Base-by-base conservation (phyloP, 2,113 vertebrate genomes). In the Narcine bancroftii region DNA sequence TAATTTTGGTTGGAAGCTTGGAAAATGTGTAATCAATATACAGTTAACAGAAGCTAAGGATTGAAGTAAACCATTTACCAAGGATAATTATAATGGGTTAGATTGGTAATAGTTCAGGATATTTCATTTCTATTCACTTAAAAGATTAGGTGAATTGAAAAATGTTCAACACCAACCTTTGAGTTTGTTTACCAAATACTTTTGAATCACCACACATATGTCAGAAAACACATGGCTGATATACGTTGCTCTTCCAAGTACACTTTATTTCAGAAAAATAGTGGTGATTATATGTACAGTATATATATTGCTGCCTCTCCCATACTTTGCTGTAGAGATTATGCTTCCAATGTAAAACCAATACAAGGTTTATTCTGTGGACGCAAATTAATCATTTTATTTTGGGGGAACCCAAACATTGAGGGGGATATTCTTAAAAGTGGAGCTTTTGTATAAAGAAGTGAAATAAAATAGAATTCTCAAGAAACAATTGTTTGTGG, bases 121-220 rank as follows among this genome's bases (percentile, higher is more conserved):
- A 50, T 81, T 81, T 81, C 10, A 81, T 81, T 53, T 81, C 77
- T 81, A 53, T 81, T 53, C 77, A 81, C 77, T 15, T 50, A 81
- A 81, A 50, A 10, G 50, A 81, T 50, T 81, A 29, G 26, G 24
- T 81, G 47, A 47, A 81, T 81, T 81, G 47, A 33, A 81, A 26
- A 81, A 81, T 53, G 47, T 50, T 81, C 77, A 53, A 81, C n/a
- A n/a, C 77, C 45, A 53, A 81, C 24, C 47, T 81, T 81, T 50
- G 26, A 13, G 2, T 81, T 81, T 81, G 45, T 53, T 81, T 81
- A 47, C 26, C 47, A 81, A 81, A 53, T 10, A 81, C 77, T 81
- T 6, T 53, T 26, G 29, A 33, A 81, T 81, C 29, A 53, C 13
- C 47, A 47, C 42, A 29, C 29, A 81, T 81, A 33, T 53, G 26